phyloP scores from a whole-genome alignment of 2,888 invertebrate species.

The Eudemis profundana region DNA sequence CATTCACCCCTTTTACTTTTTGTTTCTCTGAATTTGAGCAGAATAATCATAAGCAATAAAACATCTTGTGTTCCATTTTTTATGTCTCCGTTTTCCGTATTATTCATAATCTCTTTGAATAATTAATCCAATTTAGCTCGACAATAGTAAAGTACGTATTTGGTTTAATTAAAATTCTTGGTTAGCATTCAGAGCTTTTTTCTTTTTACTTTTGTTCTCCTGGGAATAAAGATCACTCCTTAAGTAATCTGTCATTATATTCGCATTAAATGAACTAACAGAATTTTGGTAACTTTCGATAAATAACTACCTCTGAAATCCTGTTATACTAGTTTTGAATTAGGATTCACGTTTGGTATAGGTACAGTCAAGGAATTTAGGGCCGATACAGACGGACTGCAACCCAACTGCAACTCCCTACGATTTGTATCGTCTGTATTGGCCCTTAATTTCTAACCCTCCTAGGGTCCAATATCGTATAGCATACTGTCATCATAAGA shows the following conservation, averaged over 20 bases:
- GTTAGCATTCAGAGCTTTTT: slow-evolving; percentile 6
- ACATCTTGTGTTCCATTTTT: slow-evolving; percentile 2
- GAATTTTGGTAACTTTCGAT: neutral
- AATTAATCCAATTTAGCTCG: slow-evolving; percentile 13
- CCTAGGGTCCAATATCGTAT: no score
- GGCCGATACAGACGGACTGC: no score
- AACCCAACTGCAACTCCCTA: no score
- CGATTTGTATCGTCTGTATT: no score
- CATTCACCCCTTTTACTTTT: neutral
- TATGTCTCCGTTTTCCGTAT: neutral
- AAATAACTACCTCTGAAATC: no score
- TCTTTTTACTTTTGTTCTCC: neutral
- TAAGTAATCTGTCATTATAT: neutral
- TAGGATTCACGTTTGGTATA: no score
- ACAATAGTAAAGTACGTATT: slow-evolving; percentile 16
- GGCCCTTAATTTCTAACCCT: no score
- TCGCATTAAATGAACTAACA: neutral
- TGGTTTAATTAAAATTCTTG: slow-evolving; percentile 15
- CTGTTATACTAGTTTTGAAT: no score
- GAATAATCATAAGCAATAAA: slow-evolving; percentile 19
- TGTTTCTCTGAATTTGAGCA: neutral
- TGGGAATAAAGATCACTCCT: neutral
- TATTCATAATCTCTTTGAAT: slow-evolving; percentile 24
- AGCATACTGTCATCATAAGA: no score
- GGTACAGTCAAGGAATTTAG: no score